Base-by-base conservation (phyloP, 2,797 vertebrate genomes). In the Octomys mimax region DNA sequence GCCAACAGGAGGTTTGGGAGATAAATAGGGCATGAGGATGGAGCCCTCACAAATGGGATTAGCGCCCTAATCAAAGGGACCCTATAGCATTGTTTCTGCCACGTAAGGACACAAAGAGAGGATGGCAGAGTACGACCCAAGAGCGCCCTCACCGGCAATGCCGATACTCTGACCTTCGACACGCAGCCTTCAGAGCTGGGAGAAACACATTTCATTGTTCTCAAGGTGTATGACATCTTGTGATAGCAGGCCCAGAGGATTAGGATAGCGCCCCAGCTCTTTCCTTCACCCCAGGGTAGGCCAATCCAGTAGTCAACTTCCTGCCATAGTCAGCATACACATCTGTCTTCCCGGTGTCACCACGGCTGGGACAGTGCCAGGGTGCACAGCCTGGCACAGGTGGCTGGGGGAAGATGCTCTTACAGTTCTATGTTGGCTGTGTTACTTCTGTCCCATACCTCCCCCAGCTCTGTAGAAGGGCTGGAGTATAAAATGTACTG, bases 271-370 rank as follows among this genome's bases (percentile, higher is more conserved):
- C 49, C 61, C 57, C 18, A n/a, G 52, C 3, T 52, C 39, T 78
- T 78, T 39, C 42, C 79, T 54, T 21, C 9, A 13, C 39, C 21
- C 54, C 31, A 11, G 42, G 16, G 49, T 5, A 54, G 46, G 12
- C 42, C 59, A 26, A 14, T 59, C 82, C 36, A 11, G 36, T 26
- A 26, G 70, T 42, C 7, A 24, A 42, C 14, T 7, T 24, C 22
- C n/a, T 6, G 4, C 52, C 1, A 2, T 9, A 1, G 87, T 46
- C 68, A 19, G 83, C 8, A 16, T 1, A 71, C 0, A 12, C 11
- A 19, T 1, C 0, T 18, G 1, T 21, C 49, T 16, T 61, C 33
- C 22, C 14, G 64, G 73, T 18, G 61, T 18, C n/a, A 5, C 6
- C 3, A 57, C 16, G 52, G 57, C 36, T 4, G 1, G 5, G 39